phyloP scores from a whole-genome alignment of 2,113 vertebrate species.

The Eptesicus fuscus region DNA sequence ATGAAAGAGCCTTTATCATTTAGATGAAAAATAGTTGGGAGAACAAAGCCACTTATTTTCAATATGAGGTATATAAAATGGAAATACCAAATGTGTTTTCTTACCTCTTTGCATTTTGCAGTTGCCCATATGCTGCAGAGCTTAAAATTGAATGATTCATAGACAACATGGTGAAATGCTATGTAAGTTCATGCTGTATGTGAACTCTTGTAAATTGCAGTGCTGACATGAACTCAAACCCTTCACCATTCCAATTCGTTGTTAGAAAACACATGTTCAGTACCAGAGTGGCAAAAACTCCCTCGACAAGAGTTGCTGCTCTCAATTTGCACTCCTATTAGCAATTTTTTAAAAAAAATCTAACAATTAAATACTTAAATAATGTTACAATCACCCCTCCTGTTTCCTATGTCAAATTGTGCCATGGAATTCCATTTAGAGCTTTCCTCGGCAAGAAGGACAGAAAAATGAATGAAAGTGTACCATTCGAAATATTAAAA shows the following conservation, averaged over 20 bases:
- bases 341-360: not conserved
- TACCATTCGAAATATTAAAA: slow-evolving; percentile 60
- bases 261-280: slow-evolving; percentile 69
- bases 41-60: slow-evolving; percentile 32
- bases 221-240: slow-evolving; percentile 61
- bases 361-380: slow-evolving; percentile 30
- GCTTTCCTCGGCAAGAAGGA: not conserved
- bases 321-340: not conserved
- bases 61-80: not conserved
- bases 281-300: not conserved
- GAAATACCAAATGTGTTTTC: slow-evolving; percentile 53
- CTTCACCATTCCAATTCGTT: slow-evolving; percentile 36
- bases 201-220: slow-evolving; percentile 68
- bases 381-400: not conserved
- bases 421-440: slow-evolving; percentile 43
- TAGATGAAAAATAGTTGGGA: slow-evolving; percentile 24
- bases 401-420: not conserved
- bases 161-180: slow-evolving; percentile 67
- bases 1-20: not conserved
- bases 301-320: not conserved
- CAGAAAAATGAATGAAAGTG: slow-evolving; percentile 33
- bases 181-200: slow-evolving; percentile 58
- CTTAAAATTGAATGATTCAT: slow-evolving; percentile 66
- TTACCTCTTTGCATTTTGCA: slow-evolving; percentile 36
- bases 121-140: slow-evolving; percentile 52